phyloP scores from a whole-genome alignment of 2,113 vertebrate genomes.

The Carassius gibelio region DNA sequence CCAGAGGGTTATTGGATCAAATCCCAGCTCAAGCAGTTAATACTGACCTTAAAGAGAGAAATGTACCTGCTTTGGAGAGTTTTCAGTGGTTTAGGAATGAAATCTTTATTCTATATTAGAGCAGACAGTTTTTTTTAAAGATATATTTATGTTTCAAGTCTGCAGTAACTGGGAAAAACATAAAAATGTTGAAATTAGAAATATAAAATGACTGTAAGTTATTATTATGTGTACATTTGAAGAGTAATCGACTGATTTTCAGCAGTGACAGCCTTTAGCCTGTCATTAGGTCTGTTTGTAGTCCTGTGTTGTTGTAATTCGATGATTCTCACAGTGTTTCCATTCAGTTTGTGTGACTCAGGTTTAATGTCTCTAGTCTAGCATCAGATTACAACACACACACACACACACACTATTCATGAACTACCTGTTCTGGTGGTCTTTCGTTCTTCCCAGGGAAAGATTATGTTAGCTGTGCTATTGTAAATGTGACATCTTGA shows the following conservation, averaged over 20 bases:
- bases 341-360: constrained; percentile 30
- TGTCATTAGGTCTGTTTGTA: constrained; percentile 13
- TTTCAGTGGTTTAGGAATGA: neutral
- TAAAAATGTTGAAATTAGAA: neutral
- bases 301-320: constrained; percentile 49
- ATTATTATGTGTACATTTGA: neutral
- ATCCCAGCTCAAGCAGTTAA: constrained; percentile 12
- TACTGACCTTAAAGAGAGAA: neutral
- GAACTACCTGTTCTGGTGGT: constrained; percentile 4
- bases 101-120: neutral
- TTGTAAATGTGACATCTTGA: neutral
- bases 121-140: neutral
- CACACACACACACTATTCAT: neutral
- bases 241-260: neutral
- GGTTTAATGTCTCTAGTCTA: constrained; percentile 49
- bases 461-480: neutral
- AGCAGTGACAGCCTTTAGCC: neutral
- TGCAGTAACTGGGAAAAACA: neutral
- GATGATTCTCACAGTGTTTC: constrained; percentile 54
- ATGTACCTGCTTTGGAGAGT: constrained; percentile 14
- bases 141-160: neutral
- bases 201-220: neutral
- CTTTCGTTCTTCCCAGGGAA: neutral
- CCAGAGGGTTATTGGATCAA: constrained; percentile 32
- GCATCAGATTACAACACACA: constrained; percentile 50